A percentile compares a stretch with the other conserved stretches of the same genome.
phyloP scores from a whole-genome alignment of 2,888 invertebrate species.

The Colostygia pectinataria region DNA sequence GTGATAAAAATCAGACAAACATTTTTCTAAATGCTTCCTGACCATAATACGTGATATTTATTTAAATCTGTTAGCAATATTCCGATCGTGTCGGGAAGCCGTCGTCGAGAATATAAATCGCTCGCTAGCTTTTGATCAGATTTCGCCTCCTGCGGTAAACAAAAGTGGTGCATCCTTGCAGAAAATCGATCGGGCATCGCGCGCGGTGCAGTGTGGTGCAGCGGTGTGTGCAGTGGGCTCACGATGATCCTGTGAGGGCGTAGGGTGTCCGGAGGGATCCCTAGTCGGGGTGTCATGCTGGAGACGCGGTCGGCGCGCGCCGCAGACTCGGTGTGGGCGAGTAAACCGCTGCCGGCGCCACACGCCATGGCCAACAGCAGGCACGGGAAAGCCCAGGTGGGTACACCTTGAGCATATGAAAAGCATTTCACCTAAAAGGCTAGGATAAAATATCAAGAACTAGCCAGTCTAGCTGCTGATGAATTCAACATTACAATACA shows the following conservation, averaged over 20 bases:
- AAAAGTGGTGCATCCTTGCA: constrained; percentile 52
- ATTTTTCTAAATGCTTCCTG: constrained; percentile 8
- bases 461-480: constrained; percentile 7
- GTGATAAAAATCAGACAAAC: constrained; percentile 48
- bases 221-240: constrained; percentile 17
- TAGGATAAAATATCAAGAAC: background rate
- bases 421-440: background rate
- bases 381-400: constrained; percentile 89
- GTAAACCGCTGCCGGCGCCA: constrained; percentile 83
- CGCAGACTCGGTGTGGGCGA: constrained; percentile 87
- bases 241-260: constrained; percentile 54
- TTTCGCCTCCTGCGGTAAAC: constrained; percentile 70
- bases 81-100: constrained; percentile 21
- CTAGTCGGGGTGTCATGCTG: constrained; percentile 84
- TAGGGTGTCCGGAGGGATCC: constrained; percentile 49
- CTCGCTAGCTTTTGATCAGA: constrained; percentile 62
- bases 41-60: constrained; percentile 1
- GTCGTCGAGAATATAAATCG: constrained; percentile 51
- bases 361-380: constrained; percentile 81
- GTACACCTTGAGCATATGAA: constrained; percentile 22
- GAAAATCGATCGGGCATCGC: constrained; percentile 42
- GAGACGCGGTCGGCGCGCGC: constrained; percentile 89
- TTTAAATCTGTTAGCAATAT: constrained; percentile 6
- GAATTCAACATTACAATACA: background rate
- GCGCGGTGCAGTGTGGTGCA: constrained; percentile 51